Conservation (phyloP, 2,797 vertebrate species). For the Rhabdomys pumilio region DNA sequence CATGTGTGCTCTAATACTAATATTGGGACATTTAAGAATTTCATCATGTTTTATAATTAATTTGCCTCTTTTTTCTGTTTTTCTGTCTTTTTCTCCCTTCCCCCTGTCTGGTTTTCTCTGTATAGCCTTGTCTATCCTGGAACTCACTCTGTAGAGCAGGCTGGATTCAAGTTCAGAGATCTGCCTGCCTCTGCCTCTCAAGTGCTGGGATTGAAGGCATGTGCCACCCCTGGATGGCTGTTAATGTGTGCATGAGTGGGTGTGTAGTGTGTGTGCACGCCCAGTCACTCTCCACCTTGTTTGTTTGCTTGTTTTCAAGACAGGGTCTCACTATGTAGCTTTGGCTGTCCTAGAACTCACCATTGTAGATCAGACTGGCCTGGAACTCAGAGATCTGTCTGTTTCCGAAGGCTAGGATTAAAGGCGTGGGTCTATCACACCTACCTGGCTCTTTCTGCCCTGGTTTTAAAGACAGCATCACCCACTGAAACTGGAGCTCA, state of each 20-base stretch:
- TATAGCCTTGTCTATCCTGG: not conserved
- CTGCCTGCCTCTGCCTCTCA: not conserved
- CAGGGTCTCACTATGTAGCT: not conserved
- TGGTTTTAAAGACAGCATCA: not conserved
- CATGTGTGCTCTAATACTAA: not conserved
- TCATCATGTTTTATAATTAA: constrained; percentile 5
- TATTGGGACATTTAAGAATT: constrained; percentile 46
- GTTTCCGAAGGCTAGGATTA: not conserved
- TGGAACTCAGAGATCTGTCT: not conserved
- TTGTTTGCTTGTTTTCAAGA: not conserved
- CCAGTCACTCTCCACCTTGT: not conserved
- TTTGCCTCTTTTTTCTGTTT: not conserved
- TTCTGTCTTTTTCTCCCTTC: not conserved
- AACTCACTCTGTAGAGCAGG: not conserved
- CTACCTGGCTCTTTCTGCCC: not conserved
- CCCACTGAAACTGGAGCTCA: not conserved
- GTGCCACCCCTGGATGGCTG: not conserved
- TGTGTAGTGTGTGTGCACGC: not conserved
- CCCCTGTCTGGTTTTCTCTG: not conserved
- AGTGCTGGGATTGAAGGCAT: not conserved
- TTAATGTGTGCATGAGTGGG: not conserved
- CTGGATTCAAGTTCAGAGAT: not conserved
- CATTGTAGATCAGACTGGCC: not conserved
- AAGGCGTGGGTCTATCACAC: not conserved
- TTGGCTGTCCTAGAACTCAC: not conserved